These are phyloP conservation scores for Acromyrmex charruanus DNA, from an alignment of 1,140 invertebrate species.

Conservation along the genomic window DNA sequence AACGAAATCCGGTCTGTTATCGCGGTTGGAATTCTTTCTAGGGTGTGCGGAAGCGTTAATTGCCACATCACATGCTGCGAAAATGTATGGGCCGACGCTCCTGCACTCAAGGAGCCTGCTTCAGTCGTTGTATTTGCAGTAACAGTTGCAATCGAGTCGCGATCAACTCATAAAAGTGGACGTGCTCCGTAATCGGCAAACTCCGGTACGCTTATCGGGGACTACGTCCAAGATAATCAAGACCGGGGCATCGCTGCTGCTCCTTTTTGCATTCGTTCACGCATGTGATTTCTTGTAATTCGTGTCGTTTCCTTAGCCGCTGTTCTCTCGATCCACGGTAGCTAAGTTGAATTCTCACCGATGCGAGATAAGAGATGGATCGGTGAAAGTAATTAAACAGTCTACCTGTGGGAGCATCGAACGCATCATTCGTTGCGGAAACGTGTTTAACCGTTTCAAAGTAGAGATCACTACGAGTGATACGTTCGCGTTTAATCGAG, in stretches of 20 bases:
- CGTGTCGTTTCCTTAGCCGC: constrained; percentile 1
- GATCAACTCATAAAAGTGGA: constrained; percentile 14
- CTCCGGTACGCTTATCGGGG: background rate
- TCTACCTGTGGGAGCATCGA: constrained; percentile 14
- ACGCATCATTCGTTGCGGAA: constrained; percentile 19
- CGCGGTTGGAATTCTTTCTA: constrained; percentile 33
- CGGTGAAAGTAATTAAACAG: constrained; percentile 58
- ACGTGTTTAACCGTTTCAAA: constrained; percentile 16
- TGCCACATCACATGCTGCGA: constrained; percentile 10
- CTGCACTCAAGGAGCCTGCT: background rate
- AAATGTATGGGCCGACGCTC: constrained; percentile 30
- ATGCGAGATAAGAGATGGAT: constrained; percentile 34
- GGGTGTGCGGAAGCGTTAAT: constrained; percentile 52
- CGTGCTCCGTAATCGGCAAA: constrained; percentile 3
- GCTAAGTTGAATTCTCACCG: background rate
- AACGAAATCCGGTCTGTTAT: constrained; percentile 43
- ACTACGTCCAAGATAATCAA: background rate
- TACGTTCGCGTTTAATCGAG: constrained; percentile 50
- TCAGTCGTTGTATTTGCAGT: background rate
- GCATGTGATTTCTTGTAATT: constrained; percentile 35
- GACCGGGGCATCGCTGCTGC: background rate
- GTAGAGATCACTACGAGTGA: constrained; percentile 43
- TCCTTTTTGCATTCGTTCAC: constrained; percentile 4
- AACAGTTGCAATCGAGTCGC: constrained; percentile 19
- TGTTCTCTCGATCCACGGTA: background rate